Base-by-base conservation (phyloP, 2,797 vertebrate genomes). In the Gambelia wislizenii region DNA sequence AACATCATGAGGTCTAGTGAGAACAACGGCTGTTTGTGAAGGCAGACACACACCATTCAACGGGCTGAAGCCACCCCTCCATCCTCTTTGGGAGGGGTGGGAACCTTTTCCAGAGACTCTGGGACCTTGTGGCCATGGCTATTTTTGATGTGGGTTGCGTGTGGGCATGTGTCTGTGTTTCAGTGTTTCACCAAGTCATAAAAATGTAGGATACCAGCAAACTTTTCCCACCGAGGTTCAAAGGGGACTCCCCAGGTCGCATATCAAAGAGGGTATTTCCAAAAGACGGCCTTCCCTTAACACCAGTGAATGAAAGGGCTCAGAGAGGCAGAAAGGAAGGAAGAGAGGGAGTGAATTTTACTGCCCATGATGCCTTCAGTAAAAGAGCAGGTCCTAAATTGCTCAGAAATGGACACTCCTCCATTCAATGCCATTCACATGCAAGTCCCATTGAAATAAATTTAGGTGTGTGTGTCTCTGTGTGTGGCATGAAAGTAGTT, bases 191-290 rank as follows among this genome's bases (percentile, higher is more conserved):
- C 90, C 84, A 83, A 93, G 93, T 49, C 91, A 87, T 95, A 86
- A 93, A 67, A 93, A 80, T 36, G 56, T 69, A 94, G 0, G 42
- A 94, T 75, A 92, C 88, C 77, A 78, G 93, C 88, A 93, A 92
- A 89, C 87, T 77, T 93, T 82, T 92, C 93, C 94, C 92, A 76
- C 81, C 90, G 75, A 88, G 84, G 92, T 94, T 95, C 93, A 94
- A 92, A 95, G 91, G 89, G 95, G 92, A 92, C 93, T 95, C 92
- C 95, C 89, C 89, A 94, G 90, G 76, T 89, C 91, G 87, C 64
- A 83, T 90, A 93, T 94, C 92, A 95, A 94, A 96, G 87, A 69
- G 86, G 69, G 74, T 8, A 49, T 78, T 91, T 91, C 89, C 92
- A 91, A 93, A 92, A 84, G 91, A 59, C 77, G 69, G n/a, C 56